Evolutionary conservation across 2,113 vertebrate genomes (phyloP), one percentile per base, ranked within the genome.

Genomic region (Rutilus rutilus): DNA sequence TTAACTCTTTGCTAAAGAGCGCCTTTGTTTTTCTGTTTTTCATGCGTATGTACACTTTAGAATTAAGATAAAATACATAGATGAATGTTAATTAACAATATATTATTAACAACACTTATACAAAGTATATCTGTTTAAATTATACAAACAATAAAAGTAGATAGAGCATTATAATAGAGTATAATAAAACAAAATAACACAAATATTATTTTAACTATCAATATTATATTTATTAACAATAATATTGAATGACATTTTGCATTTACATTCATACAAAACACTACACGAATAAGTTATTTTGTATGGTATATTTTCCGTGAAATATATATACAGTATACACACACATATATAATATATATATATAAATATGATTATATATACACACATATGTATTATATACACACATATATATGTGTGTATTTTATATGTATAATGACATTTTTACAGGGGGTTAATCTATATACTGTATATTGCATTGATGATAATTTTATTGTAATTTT

Each of bases 1-100:
- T 90, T 85, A 85, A 90, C 89, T 80, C 62, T 89, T 87, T 80
- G 19, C 47, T 65, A 78, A 67, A 74, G 52, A 50, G 23, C 7
- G 52, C 25, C 30, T 81, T 86, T 60, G 17, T 47, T 52, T 59
- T 14, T n/a, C 21, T 5, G 21, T 25, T 21, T 50, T 39, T 14
- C 30, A 50, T 57, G 11, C 33, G 21, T 69, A 21, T 19, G 33
- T 33, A 19, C 64, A 67, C 15, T 39, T 39, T 39, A 57, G 19
- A 2, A 36, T 21, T 50, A 17, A 19, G 5, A 25, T 23, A 62
- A 62, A 62, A 12, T 25, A 12, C 64, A 33, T 33, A 33, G 36
- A 73, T 5, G 11, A 2, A 42, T 42, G 36, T 73, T 42, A 42
- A 42, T 42, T 42, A n/a, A n/a, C 33, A 42, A 23, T 42, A 42